Evolutionary conservation across 2,888 invertebrate species (phyloP), one percentile per base, ranked within the genome.

Genomic region (Uloborus plumipes): DNA sequence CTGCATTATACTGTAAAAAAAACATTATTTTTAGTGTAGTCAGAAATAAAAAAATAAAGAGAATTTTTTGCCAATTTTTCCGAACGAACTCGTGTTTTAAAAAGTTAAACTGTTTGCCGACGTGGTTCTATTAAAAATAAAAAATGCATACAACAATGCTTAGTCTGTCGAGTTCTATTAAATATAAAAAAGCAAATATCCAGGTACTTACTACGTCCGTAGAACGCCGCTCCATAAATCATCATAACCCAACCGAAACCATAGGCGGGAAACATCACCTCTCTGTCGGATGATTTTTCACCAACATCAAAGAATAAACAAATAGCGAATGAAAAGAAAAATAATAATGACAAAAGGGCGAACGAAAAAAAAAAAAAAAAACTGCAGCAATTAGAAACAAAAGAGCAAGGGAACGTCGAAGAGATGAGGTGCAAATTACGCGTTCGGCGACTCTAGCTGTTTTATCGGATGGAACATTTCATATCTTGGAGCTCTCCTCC

Each of bases 161-260:
- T n/a, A n/a, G n/a, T n/a, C n/a, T n/a, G n/a, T n/a, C n/a, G n/a
- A n/a, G 26, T 26, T 26, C 26, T 26, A 26, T 26, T 26, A 4
- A 4, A 26, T 26, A 26, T 26, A 26, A 26, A 26, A 26, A 26
- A n/a, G n/a, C n/a, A 26, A 26, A 26, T 3, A 4, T 2, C 26
- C 26, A 26, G 26, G 4, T 26, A n/a, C 71, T 73, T 79, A 79
- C 79, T 67, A 61, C 62, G 53, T 18, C 61, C 61, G 53, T 49
- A 79, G 51, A 79, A 59, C 61, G 73, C 67, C 61, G 73, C 53
- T 67, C 79, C 79, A n/a, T 73, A 67, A 39, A 77, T 47, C 49
- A 79, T 53, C 73, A 73, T 71, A 66, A 79, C 49, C 79, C 79
- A 79, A 20, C 67, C 66, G 62, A 79, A 67, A 51, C 59, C 72